Conservation (phyloP, 2,888 invertebrate genomes). For the Nemapogon koenigi region DNA sequence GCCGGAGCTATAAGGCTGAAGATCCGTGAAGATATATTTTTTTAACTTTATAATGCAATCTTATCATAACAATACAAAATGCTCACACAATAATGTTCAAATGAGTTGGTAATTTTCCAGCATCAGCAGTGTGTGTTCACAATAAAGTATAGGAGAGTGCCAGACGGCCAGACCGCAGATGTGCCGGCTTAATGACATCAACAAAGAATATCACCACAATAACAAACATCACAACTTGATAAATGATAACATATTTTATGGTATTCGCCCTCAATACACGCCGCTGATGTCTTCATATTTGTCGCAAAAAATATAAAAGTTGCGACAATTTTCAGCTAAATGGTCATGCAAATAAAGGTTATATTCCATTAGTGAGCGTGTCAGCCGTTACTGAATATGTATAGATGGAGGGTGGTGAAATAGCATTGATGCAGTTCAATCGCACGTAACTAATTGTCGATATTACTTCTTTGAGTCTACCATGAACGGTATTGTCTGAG, state of each 20-base stretch:
- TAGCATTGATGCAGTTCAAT: slow-evolving; percentile 5
- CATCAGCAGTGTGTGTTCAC: too few species aligned
- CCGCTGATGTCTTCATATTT: slow-evolving; percentile 52
- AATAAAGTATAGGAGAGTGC: too few species aligned
- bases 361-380: neutral
- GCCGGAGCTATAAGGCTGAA: too few species aligned
- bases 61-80: too few species aligned
- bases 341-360: too few species aligned
- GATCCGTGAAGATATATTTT: too few species aligned
- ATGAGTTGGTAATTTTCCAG: too few species aligned
- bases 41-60: too few species aligned
- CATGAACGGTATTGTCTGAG: slow-evolving; percentile 1
- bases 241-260: slow-evolving; percentile 56
- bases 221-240: slow-evolving; percentile 56
- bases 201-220: slow-evolving; percentile 56
- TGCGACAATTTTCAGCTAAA: too few species aligned
- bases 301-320: too few species aligned
- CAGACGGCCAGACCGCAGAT: too few species aligned
- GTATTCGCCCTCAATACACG: slow-evolving; percentile 47
- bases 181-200: slow-evolving; percentile 46
- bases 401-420: neutral
- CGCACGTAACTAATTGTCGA: slow-evolving; percentile 7
- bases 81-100: too few species aligned
- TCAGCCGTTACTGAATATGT: slow-evolving; percentile 2
- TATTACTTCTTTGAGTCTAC: neutral